These are phyloP conservation scores for Limnephilus lunatus DNA, from an alignment of 2,888 invertebrate species.

Conservation along the genomic window DNA sequence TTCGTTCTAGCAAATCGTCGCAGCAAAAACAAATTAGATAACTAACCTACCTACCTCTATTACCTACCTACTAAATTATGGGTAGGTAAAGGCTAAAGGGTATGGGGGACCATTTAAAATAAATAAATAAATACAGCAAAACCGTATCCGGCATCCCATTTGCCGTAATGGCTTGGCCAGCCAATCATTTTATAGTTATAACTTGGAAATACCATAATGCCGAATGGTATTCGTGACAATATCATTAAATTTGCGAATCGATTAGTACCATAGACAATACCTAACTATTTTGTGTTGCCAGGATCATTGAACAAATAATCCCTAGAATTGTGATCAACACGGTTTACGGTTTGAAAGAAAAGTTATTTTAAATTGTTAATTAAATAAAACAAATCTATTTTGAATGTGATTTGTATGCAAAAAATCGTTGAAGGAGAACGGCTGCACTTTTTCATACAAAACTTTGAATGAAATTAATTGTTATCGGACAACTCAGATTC, in stretches of 20 bases:
- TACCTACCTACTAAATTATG: background rate
- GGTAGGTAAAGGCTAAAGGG: background rate
- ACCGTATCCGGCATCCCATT: background rate
- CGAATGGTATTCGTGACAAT: conserved; percentile 61
- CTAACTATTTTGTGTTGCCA: background rate
- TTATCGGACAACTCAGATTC: no score
- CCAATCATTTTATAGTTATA: background rate
- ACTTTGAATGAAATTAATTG: no score
- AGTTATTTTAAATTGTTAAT: no score
- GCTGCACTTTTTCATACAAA: no score
- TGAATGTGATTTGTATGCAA: no score
- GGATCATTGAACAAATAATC: background rate
- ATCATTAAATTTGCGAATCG: conserved; percentile 54
- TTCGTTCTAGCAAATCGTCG: no score
- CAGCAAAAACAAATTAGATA: no score
- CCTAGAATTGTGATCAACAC: background rate
- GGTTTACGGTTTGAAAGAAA: background rate
- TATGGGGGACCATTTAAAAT: background rate
- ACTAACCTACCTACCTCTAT: background rate
- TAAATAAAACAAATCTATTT: no score
- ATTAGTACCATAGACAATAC: conserved; percentile 32
- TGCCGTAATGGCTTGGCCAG: background rate
- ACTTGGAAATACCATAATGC: background rate
- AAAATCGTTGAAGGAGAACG: no score
- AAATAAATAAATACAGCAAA: background rate